These are phyloP conservation scores for Tanytarsus gracilentus DNA, from an alignment of 2,888 invertebrate species.

Conservation along the genomic window DNA sequence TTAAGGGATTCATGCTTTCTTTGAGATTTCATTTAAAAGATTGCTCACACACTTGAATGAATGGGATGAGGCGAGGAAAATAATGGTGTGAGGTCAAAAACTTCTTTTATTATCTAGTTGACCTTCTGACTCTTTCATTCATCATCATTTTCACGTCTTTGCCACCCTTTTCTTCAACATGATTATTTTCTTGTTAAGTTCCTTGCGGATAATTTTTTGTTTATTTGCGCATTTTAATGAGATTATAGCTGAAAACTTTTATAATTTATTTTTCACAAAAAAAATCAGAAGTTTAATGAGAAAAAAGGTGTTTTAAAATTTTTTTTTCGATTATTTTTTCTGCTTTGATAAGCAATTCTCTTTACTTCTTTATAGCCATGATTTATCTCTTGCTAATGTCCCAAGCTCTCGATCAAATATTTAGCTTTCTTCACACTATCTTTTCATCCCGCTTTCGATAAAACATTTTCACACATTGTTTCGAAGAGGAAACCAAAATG, in stretches of 20 bases:
- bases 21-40: no score
- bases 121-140: conserved; percentile 27
- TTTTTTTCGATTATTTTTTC: neutral
- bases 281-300: no score
- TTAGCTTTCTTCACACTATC: neutral
- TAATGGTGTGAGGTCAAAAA: neutral
- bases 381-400: neutral
- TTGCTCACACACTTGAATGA: no score
- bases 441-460: neutral
- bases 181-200: no score
- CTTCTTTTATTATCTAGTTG: conserved; percentile 24
- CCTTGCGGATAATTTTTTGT: no score
- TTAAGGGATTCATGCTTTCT: no score
- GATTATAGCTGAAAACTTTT: no score
- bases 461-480: neutral
- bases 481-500: neutral
- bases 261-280: no score
- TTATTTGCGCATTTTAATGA: no score
- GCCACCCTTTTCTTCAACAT: no score
- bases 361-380: neutral
- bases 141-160: conserved; percentile 26
- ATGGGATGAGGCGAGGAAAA: neutral
- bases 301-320: no score
- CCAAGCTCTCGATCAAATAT: neutral
- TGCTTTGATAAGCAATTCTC: neutral